These are phyloP conservation scores for Peromyscus attwateri DNA, from an alignment of 2,797 vertebrate species.

Conservation along the genomic window DNA sequence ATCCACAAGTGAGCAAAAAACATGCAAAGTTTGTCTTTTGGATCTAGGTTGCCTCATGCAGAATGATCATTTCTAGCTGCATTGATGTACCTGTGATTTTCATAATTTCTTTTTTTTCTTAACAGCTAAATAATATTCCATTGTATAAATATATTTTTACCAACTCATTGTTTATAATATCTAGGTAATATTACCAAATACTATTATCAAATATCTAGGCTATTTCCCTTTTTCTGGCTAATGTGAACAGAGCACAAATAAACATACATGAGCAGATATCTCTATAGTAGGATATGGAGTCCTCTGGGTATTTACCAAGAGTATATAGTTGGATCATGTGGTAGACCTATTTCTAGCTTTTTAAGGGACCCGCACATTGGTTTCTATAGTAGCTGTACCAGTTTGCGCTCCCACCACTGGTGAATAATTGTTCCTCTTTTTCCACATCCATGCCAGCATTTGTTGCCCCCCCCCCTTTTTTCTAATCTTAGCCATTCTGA, in stretches of 20 bases:
- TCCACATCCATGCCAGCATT: neutral
- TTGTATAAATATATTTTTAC: neutral
- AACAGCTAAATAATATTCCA: neutral
- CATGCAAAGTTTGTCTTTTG: neutral
- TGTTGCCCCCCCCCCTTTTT: neutral
- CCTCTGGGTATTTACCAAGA: neutral
- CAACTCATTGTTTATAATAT: neutral
- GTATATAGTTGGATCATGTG: neutral
- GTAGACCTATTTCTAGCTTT: neutral
- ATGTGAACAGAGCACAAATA: neutral
- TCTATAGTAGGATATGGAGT: neutral
- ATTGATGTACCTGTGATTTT: neutral
- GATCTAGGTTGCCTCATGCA: neutral
- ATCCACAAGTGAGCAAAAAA: neutral
- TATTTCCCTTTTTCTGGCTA: neutral
- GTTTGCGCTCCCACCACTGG: neutral
- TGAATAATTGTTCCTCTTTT: neutral
- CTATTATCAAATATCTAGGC: no score
- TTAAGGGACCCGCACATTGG: neutral
- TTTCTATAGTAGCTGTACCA: neutral
- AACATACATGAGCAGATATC: neutral
- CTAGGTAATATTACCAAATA: no score
- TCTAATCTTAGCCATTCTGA: no score
- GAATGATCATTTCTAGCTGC: neutral
- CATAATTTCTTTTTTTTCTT: neutral